Base-by-base conservation (phyloP, 2,113 vertebrate genomes). In the Capricornis sumatraensis region DNA sequence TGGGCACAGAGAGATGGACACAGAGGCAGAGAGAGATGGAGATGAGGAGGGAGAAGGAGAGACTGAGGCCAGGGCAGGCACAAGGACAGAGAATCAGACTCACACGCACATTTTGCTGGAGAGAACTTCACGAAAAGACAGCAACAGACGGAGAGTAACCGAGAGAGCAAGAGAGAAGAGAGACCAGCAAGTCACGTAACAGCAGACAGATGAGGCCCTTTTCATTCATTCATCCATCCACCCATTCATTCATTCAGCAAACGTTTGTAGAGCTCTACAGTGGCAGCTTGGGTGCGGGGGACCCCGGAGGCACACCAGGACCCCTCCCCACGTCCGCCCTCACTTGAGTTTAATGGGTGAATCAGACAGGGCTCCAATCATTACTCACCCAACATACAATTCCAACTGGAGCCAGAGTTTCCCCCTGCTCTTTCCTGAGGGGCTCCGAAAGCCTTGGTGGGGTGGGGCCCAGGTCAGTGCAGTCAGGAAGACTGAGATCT, bases 401-500 rank as follows among this genome's bases (percentile, higher is more conserved):
- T 33, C 21, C 3, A 6, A 27, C 47, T 0, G 8, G 40, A n/a
- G 27, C 19, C 2, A 6, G 88, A 45, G 43, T 4, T 36, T 9
- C 52, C 81, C 81, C 21, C n/a, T 36, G n/a, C n/a, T 27, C 52
- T 55, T 40, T n/a, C 27, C 28, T 11, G 3, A 36, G 43, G 57
- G 30, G 45, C 45, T 79, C 87, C 4, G 36, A 45, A 13, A 30
- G 52, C 14, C 52, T 6, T 10, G 52, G 36, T 30, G 13, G 55
- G 67, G 13, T 7, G 36, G 13, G 40, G 3, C 2, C 30, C 52
- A 14, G 0, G 23, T 12, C 19, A 3, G 7, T 3, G 33, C 1
- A 4, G 4, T 28, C 27, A 21, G 81, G 62, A 52, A 5, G 47
- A 47, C 47, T 55, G 45, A 28, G 45, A 8, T 30, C 45, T n/a